phyloP scores from a whole-genome alignment of 2,797 vertebrate species.

The Clamator glandarius region DNA sequence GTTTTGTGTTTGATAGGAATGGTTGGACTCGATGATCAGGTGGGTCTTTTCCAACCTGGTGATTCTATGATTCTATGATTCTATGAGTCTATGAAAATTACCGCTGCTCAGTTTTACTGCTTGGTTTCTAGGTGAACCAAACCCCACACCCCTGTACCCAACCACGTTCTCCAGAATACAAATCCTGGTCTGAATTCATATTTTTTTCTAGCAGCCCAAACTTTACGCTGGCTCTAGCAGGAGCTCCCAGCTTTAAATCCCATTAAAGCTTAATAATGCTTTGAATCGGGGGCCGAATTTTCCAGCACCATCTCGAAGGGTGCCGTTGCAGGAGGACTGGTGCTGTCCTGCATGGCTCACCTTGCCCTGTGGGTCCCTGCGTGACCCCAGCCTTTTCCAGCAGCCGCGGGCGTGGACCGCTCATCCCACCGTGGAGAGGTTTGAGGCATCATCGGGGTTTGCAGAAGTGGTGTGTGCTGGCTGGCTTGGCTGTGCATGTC shows the following conservation, averaged over 20 bases:
- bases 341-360: not conserved
- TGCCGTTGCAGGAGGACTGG: not conserved
- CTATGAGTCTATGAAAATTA: too few species aligned
- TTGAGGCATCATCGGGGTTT: not conserved
- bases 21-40: too few species aligned
- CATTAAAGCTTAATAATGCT: not conserved
- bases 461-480: not conserved
- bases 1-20: too few species aligned
- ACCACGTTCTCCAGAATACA: not conserved
- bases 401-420: fast-evolving
- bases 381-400: too few species aligned
- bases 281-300: fast-evolving
- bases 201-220: not conserved
- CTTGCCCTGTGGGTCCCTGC: not conserved
- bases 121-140: not conserved
- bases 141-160: not conserved
- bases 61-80: too few species aligned
- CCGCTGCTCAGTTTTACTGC: not conserved
- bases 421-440: fast-evolving
- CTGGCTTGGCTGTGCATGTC: not conserved
- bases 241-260: not conserved
- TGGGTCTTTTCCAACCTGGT: too few species aligned
- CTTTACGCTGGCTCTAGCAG: not conserved
- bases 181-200: fast-evolving
- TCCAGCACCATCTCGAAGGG: not conserved